Evolutionary conservation across 2,113 vertebrate genomes (phyloP).

Genomic region (Papio anubis): DNA sequence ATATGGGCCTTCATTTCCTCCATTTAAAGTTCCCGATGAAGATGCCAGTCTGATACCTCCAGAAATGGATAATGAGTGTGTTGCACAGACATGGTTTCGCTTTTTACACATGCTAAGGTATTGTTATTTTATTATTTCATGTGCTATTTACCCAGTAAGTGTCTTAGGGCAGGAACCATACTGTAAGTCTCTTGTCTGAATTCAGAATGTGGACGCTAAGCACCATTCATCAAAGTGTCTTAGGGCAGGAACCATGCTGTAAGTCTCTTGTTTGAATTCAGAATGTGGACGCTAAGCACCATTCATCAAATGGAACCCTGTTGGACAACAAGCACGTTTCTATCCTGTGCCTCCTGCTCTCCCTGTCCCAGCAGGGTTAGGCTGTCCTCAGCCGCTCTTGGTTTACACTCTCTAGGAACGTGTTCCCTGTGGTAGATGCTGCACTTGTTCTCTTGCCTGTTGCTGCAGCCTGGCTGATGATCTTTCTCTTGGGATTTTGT

Average conservation of each 20-base stretch:
- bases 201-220: slow-evolving; percentile 1
- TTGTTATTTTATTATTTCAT: slow-evolving; percentile 20
- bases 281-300: background rate
- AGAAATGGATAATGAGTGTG: slow-evolving; percentile 96
- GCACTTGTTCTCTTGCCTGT: background rate
- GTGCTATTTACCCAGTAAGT: background rate
- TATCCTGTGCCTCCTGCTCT: background rate
- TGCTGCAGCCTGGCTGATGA: background rate
- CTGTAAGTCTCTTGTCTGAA: background rate
- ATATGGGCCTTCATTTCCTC: slow-evolving; percentile 95
- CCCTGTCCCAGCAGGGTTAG: background rate
- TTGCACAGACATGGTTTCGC: slow-evolving; percentile 97
- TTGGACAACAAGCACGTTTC: background rate
- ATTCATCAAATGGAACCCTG: background rate
- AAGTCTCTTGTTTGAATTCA: background rate
- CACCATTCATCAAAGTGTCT: background rate
- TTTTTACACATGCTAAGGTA: slow-evolving; percentile 99
- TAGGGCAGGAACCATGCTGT: background rate
- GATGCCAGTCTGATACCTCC: slow-evolving; percentile 94
- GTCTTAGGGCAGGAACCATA: background rate
- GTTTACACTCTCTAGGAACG: background rate
- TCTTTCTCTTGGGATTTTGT: background rate
- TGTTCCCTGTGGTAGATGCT: background rate
- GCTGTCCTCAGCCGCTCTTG: background rate
- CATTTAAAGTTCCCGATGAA: slow-evolving; percentile 96